These are phyloP conservation scores for Chloromyia formosa DNA, from an alignment of 2,888 invertebrate species.

Conservation along the genomic window DNA sequence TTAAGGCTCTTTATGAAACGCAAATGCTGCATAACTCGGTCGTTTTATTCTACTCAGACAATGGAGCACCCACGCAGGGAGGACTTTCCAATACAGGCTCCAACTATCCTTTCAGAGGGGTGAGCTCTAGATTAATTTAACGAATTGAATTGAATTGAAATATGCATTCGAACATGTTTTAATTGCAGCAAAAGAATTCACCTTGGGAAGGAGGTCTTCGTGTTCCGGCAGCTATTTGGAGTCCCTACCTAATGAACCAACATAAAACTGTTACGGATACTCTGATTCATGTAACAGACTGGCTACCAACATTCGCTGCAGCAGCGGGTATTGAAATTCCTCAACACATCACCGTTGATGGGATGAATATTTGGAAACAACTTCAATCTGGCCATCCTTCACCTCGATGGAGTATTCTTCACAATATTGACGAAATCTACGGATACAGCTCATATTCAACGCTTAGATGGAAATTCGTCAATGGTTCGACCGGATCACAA, in stretches of 20 bases:
- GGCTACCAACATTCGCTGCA: constrained; percentile 77
- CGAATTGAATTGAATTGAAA: neutral
- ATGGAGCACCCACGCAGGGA: constrained; percentile 83
- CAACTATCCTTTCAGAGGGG: constrained; percentile 83
- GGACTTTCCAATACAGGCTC: constrained; percentile 77
- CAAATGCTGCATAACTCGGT: constrained; percentile 82
- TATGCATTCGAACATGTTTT: constrained; percentile 26
- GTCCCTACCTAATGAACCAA: constrained; percentile 66
- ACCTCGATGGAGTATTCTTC: constrained; percentile 71
- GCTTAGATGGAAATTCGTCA: constrained; percentile 58
- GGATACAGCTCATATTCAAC: constrained; percentile 55
- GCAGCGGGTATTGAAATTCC: constrained; percentile 57
- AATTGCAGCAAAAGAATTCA: constrained; percentile 73
- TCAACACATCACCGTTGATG: constrained; percentile 66
- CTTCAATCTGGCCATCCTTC: constrained; percentile 64
- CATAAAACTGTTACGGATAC: constrained; percentile 69
- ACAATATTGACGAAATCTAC: constrained; percentile 75
- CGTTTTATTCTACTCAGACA: constrained; percentile 87
- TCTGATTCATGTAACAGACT: constrained; percentile 83
- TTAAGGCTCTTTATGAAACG: constrained; percentile 72
- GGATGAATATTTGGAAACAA: constrained; percentile 75
- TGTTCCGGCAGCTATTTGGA: constrained; percentile 80
- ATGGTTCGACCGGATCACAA: constrained; percentile 57
- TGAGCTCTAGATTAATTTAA: constrained; percentile 64
- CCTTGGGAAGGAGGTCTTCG: constrained; percentile 88